Base-by-base conservation (phyloP, 2,113 vertebrate species). In the Polypterus bichir region DNA sequence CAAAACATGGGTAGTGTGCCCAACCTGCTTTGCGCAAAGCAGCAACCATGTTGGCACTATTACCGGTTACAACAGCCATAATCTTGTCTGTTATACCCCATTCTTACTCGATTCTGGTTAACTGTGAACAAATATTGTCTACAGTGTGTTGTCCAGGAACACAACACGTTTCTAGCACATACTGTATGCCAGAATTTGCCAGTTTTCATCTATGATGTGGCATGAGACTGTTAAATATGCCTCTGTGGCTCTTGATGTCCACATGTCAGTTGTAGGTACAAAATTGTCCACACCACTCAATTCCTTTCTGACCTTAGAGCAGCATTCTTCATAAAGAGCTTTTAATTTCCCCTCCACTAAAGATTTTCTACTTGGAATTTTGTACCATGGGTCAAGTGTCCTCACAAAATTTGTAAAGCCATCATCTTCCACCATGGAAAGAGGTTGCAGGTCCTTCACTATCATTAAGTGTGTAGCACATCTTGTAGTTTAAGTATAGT, bases 1-100 rank as follows among this genome's bases (percentile, higher is more conserved):
- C 62, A 65, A 71, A 75, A 70, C 56, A 71, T 52, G 59, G 49
- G 3, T 70, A 66, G 48, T 72, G 68, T 61, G 59, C 51, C 67
- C 67, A 71, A 48, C 60, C 64, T 60, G 62, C 62, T 63, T 65
- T 71, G 49, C 7, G 59, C 54, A 68, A 58, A 63, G 64, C 66
- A 54, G 64, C 52, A 64, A 71, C 44, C 61, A 69, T 66, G 5
- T 66, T 71, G 51, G 61, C 68, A 11, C 59, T 63, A 70, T 66
- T 73, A 45, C 69, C 69, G 68, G 64, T 64, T 9, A 70, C 5
- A 44, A 73, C 70, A 47, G 66, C 66, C 59, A 48, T 47, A 59
- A 69, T 11, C 45, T 70, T 72, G 5, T 11, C 59, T 9, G 58
- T 59, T 55, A 74, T 72, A 63, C 56, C 44, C 68, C 65, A 67